Conservation (phyloP, 1,140 invertebrate species). For the Sweltsa coloradensis region DNA sequence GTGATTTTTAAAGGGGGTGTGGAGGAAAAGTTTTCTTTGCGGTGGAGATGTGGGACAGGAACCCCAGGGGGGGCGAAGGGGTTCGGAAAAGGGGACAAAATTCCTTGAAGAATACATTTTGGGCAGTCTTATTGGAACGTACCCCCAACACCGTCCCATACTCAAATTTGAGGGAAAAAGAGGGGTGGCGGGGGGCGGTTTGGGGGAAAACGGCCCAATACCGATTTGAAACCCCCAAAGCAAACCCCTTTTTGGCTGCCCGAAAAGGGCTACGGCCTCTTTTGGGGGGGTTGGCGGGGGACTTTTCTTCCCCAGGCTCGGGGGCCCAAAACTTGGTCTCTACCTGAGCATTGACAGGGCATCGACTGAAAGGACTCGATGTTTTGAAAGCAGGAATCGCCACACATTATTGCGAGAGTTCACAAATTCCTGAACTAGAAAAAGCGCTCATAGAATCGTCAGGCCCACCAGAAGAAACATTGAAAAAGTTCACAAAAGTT, state of each 20-base stretch:
- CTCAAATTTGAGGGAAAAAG: constrained; percentile 91
- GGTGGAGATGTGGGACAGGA: constrained; percentile 89
- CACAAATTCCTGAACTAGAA: constrained; percentile 53
- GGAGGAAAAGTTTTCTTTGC: constrained; percentile 97
- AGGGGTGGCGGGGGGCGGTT: constrained; percentile 98
- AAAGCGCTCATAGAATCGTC: constrained; percentile 46
- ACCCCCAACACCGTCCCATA: constrained; percentile 85
- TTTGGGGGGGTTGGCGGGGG: constrained; percentile 95
- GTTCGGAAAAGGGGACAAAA: constrained; percentile 44
- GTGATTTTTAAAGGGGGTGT: constrained; percentile 84
- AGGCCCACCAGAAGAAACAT: constrained; percentile 30
- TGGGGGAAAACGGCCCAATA: constrained; percentile 89
- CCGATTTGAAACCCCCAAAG: constrained; percentile 92
- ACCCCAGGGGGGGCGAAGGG: constrained; percentile 53
- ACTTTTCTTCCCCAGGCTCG: constrained; percentile 79
- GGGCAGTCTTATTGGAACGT: constrained; percentile 82
- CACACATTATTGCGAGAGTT: constrained; percentile 75
- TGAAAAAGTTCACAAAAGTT: constrained; percentile 23
- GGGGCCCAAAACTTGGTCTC: constrained; percentile 74
- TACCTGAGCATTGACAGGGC: constrained; percentile 90
- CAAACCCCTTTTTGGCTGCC: constrained; percentile 96
- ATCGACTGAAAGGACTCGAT: constrained; percentile 67
- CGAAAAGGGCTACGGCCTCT: constrained; percentile 88
- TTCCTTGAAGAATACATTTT: constrained; percentile 93
- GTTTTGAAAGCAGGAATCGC: constrained; percentile 83